phyloP scores from a whole-genome alignment of 2,113 vertebrate species.

The Corvus hawaiiensis region DNA sequence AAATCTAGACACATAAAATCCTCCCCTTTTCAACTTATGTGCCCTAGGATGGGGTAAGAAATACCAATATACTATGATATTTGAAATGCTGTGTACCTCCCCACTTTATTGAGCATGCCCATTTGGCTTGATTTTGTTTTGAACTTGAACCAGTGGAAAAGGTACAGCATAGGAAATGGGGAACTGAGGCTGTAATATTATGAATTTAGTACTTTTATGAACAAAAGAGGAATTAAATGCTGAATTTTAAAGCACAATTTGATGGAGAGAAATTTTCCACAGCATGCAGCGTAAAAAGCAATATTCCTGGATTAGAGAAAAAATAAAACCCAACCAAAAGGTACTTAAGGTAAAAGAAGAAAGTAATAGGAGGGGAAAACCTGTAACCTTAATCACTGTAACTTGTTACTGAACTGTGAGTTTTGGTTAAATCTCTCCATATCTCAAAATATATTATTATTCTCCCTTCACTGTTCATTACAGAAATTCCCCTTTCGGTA shows the following conservation, averaged over 20 bases:
- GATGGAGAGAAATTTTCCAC: not conserved
- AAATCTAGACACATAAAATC: not conserved
- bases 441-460: not conserved
- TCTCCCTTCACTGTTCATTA: not conserved
- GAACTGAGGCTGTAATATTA: not conserved
- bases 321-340: not conserved
- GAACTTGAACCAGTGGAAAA: not conserved
- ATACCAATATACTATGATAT: not conserved
- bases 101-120: not conserved
- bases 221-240: not conserved
- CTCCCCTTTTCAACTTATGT: not conserved
- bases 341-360: not conserved
- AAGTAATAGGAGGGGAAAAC: not conserved
- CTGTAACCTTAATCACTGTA: not conserved
- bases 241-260: not conserved
- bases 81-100: not conserved
- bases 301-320: not conserved
- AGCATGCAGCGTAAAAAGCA: not conserved
- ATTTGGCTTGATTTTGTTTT: not conserved
- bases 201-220: not conserved
- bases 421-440: not conserved
- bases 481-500: not conserved
- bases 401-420: not conserved
- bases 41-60: not conserved
- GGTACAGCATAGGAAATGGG: not conserved